Evolutionary conservation across 2,113 vertebrate genomes (phyloP).

Genomic region (Patagioenas fasciata): DNA sequence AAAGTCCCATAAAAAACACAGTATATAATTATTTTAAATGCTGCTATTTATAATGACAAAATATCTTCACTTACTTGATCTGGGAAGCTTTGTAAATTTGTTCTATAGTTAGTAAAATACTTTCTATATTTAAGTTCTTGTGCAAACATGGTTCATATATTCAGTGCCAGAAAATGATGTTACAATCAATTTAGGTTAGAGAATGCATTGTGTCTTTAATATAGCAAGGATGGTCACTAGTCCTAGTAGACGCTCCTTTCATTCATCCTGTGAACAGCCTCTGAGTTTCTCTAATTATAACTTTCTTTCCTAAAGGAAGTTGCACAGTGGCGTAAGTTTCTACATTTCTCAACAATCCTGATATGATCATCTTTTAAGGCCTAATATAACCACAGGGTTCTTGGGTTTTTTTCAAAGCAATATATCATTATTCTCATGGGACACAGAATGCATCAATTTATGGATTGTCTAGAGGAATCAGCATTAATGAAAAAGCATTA

Average conservation of each 20-base stretch:
- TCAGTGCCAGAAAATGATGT: neutral
- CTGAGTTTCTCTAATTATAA: neutral
- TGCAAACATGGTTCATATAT: neutral
- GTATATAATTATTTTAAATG: neutral
- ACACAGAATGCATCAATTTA: neutral
- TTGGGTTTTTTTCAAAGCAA: neutral
- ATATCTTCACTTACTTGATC: neutral
- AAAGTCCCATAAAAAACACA: neutral
- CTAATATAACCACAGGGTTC: neutral
- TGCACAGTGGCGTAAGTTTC: neutral
- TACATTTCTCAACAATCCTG: neutral
- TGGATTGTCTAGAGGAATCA: neutral
- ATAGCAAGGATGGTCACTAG: neutral
- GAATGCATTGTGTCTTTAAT: neutral
- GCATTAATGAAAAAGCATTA: neutral
- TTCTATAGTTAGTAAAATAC: neutral
- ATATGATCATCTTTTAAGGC: neutral
- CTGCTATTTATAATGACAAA: neutral
- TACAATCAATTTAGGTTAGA: neutral
- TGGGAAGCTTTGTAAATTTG: neutral
- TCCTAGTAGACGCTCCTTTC: neutral
- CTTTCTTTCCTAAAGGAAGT: neutral
- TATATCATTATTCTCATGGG: neutral
- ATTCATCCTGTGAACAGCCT: neutral
- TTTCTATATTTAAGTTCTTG: neutral